phyloP scores from a whole-genome alignment of 1,140 invertebrate species.

The Tribolium madens region DNA sequence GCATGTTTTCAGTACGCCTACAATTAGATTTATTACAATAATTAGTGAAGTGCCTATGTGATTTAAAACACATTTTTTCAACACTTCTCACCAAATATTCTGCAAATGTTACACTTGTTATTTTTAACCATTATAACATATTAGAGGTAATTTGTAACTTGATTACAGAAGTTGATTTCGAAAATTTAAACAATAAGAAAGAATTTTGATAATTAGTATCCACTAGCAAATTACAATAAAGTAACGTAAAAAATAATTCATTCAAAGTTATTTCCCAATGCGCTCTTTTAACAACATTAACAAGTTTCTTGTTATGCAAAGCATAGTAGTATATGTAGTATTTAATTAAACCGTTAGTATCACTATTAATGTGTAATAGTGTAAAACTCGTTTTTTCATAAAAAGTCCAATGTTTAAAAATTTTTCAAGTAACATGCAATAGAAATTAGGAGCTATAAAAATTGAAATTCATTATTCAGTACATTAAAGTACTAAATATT shows the following conservation, averaged over 20 bases:
- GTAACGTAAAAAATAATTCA: neutral
- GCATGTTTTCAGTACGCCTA: conserved; percentile 4
- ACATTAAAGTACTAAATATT: too few species aligned
- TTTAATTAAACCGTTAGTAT: neutral
- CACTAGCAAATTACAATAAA: too few species aligned
- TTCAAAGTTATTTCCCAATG: neutral
- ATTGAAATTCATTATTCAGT: too few species aligned
- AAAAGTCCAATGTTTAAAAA: neutral
- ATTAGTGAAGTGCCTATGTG: neutral
- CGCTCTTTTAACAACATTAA: neutral
- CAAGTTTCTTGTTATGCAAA: neutral
- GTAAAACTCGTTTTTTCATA: neutral
- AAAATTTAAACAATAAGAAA: too few species aligned
- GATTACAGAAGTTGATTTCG: neutral
- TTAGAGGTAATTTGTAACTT: too few species aligned
- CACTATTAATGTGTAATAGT: neutral
- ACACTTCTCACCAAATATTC: neutral
- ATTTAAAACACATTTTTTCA: neutral
- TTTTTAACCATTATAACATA: too few species aligned
- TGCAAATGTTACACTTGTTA: too few species aligned
- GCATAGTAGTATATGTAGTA: neutral
- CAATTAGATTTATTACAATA: conserved; percentile 3
- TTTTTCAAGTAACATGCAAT: too few species aligned
- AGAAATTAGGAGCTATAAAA: too few species aligned
- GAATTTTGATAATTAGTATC: too few species aligned